Base-by-base conservation (phyloP, 2,113 vertebrate genomes). In the Phrynosoma platyrhinos region DNA sequence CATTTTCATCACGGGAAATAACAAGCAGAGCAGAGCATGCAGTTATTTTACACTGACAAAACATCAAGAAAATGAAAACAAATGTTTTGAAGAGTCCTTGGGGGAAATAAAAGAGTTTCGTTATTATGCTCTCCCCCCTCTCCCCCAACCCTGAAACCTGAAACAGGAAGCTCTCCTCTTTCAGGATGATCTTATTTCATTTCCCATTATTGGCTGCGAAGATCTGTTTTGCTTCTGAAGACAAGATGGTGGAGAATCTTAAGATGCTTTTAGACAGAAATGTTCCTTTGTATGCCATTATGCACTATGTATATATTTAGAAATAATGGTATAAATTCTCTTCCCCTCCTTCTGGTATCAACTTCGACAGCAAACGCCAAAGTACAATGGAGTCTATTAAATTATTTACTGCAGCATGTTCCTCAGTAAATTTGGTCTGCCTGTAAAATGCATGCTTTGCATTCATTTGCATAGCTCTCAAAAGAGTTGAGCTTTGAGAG, bases 51-150 rank as follows among this genome's bases (percentile, higher is more conserved):
- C 84, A 85, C 89, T 92, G 92, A 96, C 90, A 95, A 79, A 83
- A 95, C 91, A 91, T 95, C 93, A 96, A 93, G 92, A 92, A 96
- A 95, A 96, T 96, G 90, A 95, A 96, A 97, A 95, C 92, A 96
- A 97, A 95, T 91, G 85, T 75, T 93, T 91, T 93, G 93, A 94
- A 84, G n/a, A 71, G 89, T 93, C 92, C 92, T 94, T 32, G 92
- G 92, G 93, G 72, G 74, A 40, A 42, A 95, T 88, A 90, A 91
- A 94, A 18, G 94, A 89, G 89, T 96, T 95, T 91, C 94, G 89
- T 96, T 94, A 95, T 94, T 94, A 95, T 92, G 92, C 84, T 95
- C 90, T 64, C 86, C n/a, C 32, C 25, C n/a, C 42, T 23, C 30
- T 6, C 58, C 52, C 71, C 32, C 40, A 10, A n/a, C 72, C 75